Evolutionary conservation across 2,113 vertebrate species (phyloP).

Genomic region (Glaucomys volans): DNA sequence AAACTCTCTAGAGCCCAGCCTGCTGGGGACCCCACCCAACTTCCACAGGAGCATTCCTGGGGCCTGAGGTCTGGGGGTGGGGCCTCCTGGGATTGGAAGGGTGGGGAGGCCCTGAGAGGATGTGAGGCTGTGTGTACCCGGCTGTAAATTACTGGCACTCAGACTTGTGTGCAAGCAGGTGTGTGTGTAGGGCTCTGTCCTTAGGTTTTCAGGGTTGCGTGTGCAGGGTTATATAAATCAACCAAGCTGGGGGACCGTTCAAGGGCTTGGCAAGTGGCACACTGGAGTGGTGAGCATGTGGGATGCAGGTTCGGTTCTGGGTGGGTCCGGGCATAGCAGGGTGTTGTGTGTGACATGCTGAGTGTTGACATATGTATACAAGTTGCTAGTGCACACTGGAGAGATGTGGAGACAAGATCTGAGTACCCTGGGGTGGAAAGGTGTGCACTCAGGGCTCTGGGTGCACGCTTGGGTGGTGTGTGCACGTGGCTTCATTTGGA

Average conservation of each 20-base stretch:
- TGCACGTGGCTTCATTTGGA: slow-evolving; percentile 62
- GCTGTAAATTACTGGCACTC: neutral
- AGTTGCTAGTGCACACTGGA: neutral
- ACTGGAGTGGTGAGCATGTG: neutral
- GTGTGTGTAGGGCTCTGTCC: neutral
- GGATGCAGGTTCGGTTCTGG: neutral
- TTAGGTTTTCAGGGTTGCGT: neutral
- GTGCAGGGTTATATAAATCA: neutral
- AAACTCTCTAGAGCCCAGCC: slow-evolving; percentile 76
- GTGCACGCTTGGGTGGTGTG: slow-evolving; percentile 16
- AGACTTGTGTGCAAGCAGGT: neutral
- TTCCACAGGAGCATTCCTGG: slow-evolving; percentile 82
- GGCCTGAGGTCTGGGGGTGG: slow-evolving; percentile 79
- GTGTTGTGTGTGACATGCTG: neutral
- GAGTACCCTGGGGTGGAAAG: neutral
- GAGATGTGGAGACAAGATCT: neutral
- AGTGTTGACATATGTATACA: neutral
- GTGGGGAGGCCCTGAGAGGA: slow-evolving; percentile 61
- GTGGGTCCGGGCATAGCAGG: neutral
- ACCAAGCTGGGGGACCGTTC: neutral
- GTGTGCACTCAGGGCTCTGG: neutral
- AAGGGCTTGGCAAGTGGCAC: neutral
- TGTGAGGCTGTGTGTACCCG: neutral
- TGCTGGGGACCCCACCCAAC: slow-evolving; percentile 78
- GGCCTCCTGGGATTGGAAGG: slow-evolving; percentile 63